These are phyloP conservation scores for Esox lucius DNA, from an alignment of 2,797 vertebrate species.

Conservation along the genomic window DNA sequence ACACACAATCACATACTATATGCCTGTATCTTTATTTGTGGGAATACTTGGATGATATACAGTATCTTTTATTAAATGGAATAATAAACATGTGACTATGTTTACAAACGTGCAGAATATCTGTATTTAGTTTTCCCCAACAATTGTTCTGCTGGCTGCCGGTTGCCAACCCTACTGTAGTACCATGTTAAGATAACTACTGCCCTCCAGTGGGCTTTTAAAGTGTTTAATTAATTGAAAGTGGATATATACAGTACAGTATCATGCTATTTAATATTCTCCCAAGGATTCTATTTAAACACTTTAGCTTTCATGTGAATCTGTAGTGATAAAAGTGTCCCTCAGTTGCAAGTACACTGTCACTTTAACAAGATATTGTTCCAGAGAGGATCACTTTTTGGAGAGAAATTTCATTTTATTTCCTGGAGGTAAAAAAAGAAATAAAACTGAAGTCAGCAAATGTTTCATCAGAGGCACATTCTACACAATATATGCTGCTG, in stretches of 20 bases:
- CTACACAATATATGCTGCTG: not conserved
- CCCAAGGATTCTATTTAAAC: not conserved
- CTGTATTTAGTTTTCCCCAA: too few species aligned
- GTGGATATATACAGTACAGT: not conserved
- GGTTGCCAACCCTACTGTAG: not conserved
- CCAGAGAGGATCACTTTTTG: conserved; percentile 75
- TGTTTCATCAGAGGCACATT: not conserved
- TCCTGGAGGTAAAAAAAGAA: conserved; percentile 71
- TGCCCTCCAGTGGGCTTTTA: not conserved
- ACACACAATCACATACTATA: too few species aligned
- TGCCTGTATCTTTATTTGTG: too few species aligned
- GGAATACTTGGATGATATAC: too few species aligned
- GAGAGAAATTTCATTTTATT: conserved; percentile 97
- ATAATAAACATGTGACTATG: too few species aligned
- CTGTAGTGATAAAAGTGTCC: not conserved
- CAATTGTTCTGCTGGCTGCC: too few species aligned
- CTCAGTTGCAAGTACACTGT: not conserved
- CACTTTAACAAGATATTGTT: too few species aligned
- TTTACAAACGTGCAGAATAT: too few species aligned
- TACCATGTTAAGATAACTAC: not conserved
- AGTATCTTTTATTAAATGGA: too few species aligned
- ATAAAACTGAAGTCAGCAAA: not conserved
- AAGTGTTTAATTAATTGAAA: not conserved
- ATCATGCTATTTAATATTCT: not conserved
- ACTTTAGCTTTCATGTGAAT: not conserved